Base-by-base conservation (phyloP, 1,140 invertebrate species). In the Eufriesea mexicana region DNA sequence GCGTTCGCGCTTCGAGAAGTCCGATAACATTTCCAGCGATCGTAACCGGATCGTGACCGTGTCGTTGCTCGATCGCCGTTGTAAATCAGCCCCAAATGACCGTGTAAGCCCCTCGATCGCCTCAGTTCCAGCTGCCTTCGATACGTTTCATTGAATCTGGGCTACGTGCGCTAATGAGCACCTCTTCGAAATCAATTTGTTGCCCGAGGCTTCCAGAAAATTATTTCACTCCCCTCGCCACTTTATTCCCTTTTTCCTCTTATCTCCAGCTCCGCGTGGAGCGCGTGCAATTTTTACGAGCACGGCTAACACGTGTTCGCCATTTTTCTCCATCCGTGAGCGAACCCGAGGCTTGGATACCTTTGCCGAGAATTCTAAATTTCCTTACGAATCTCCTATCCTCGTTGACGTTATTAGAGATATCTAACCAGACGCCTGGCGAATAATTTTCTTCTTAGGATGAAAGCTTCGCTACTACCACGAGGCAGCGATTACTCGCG, bases 41-140 rank as follows among this genome's bases (percentile, higher is more conserved):
- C 68, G 68, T 79, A 79, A 71, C 49, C 42, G 77, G 77, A 57
- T 79, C 64, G 76, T 70, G 76, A 71, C 35, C 66, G 66, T 79
- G 77, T 79, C 66, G 67, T 79, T 72, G 35, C 55, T 14, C 77
- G 67, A 49, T 28, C 77, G 23, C 23, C 47, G 55, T 51, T 57
- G 55, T 79, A 79, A 79, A 79, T 79, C 77, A 72, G 70, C 28
- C 51, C 7, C 45, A 45, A 79, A 79, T 28, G 66, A 79, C 45
- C 76, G 42, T 59, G 76, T 71, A 71, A 68, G 16, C 35, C 35
- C 5, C n/a, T 20, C 49, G 64, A 70, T 35, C 70, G 57, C 49
- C 28, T 59, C 62, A 47, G 51, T 74, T 28, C 61, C n/a, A n/a
- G 55, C 16, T 28, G 25, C n/a, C 28, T 72, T 62, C 78, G 16